These are phyloP conservation scores for Lasaia peninsularis DNA, from an alignment of 1,140 invertebrate genomes.

Conservation along the genomic window DNA sequence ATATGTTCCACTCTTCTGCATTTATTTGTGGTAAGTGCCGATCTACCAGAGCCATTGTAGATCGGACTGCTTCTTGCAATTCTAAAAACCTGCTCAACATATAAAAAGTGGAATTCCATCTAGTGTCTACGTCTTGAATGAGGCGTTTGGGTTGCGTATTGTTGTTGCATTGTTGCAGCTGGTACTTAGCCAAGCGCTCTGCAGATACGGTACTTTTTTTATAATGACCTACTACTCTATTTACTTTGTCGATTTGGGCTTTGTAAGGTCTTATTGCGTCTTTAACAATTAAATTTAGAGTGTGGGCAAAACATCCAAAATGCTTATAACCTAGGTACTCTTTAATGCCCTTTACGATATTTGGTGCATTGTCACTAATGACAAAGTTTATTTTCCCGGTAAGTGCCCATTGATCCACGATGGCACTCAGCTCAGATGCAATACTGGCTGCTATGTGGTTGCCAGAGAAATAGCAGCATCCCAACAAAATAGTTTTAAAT, in stretches of 20 bases:
- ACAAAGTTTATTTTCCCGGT: background rate
- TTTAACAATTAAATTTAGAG: slow-evolving; percentile 35
- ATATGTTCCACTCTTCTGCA: slow-evolving; percentile 21
- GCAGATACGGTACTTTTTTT: slow-evolving; percentile 22
- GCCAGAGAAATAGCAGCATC: background rate
- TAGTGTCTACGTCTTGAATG: slow-evolving; percentile 38
- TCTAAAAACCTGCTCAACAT: slow-evolving; percentile 17
- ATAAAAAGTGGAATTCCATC: slow-evolving; percentile 45
- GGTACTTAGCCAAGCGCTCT: slow-evolving; percentile 18
- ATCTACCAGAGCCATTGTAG: slow-evolving; percentile 15
- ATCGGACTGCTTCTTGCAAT: slow-evolving; percentile 20
- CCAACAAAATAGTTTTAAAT: background rate
- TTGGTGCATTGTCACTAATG: slow-evolving; percentile 36
- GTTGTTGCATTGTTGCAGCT: slow-evolving; percentile 23
- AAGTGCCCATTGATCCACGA: too few relatives aligned
- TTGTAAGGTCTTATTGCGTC: slow-evolving; percentile 19
- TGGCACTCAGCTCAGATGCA: slow-evolving; percentile 17
- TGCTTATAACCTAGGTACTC: slow-evolving; percentile 31
- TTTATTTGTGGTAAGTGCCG: slow-evolving; percentile 13
- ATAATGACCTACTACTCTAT: slow-evolving; percentile 19
- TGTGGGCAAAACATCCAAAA: slow-evolving; percentile 41
- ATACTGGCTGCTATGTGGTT: background rate
- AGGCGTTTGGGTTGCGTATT: slow-evolving; percentile 32
- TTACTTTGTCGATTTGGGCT: slow-evolving; percentile 18
- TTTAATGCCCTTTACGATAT: slow-evolving; percentile 35